Conservation (phyloP, 2,113 vertebrate genomes). For the Ondatra zibethicus region DNA sequence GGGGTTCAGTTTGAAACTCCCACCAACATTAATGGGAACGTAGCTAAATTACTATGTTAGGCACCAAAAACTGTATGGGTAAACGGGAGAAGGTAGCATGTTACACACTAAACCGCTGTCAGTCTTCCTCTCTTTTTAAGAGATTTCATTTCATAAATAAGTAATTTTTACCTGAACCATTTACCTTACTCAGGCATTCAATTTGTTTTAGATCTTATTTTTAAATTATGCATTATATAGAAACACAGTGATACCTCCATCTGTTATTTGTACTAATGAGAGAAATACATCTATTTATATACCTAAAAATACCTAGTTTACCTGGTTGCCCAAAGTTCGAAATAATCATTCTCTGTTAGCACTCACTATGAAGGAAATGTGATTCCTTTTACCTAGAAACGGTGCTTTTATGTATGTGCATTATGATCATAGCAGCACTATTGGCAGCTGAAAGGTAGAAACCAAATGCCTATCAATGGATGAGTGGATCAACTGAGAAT, state of each 20-base stretch:
- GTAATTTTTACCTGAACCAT: conserved; percentile 31
- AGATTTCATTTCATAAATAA: conserved; percentile 70
- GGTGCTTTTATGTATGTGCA: neutral
- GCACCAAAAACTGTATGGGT: conserved; percentile 59
- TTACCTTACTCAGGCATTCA: conserved; percentile 58
- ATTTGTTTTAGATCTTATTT: conserved; percentile 40
- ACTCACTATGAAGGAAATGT: conserved; percentile 27
- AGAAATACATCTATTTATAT: conserved; percentile 50
- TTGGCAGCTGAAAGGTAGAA: neutral
- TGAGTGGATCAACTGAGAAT: neutral
- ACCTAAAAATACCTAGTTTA: conserved; percentile 32
- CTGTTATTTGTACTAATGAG: conserved; percentile 1
- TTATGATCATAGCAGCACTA: neutral
- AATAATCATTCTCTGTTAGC: conserved; percentile 12
- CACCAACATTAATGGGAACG: conserved; percentile 66
- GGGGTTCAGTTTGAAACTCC: conserved; percentile 66
- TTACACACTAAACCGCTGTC: conserved; percentile 9
- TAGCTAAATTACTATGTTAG: conserved; percentile 56
- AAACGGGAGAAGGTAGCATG: conserved; percentile 38
- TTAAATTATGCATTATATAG: conserved; percentile 31
- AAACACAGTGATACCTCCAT: conserved; percentile 34
- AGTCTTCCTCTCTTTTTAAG: conserved; percentile 54
- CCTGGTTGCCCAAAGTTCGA: conserved; percentile 41
- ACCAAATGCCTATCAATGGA: neutral
- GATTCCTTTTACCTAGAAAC: conserved; percentile 34